These are phyloP conservation scores for Pollimyrus isidori DNA, from an alignment of 2,113 vertebrate genomes.

Conservation along the genomic window DNA sequence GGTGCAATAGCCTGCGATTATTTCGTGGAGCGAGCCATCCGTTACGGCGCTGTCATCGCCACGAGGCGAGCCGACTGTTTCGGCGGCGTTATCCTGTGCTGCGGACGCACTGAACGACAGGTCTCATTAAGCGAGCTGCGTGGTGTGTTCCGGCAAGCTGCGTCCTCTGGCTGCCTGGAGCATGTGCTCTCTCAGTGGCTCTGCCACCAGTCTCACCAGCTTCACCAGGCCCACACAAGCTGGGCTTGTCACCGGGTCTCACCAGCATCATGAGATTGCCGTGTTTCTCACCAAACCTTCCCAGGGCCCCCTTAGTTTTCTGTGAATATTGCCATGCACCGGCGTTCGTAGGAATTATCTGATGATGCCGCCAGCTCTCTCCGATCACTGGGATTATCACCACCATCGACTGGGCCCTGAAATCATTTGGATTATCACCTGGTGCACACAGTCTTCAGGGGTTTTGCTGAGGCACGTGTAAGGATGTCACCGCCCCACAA, in stretches of 20 bases:
- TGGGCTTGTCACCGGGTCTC: neutral
- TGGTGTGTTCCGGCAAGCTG: slow-evolving; percentile 51
- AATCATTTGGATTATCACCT: neutral
- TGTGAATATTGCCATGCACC: neutral
- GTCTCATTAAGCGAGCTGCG: slow-evolving; percentile 60
- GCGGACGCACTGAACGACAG: slow-evolving; percentile 57
- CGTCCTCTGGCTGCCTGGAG: slow-evolving; percentile 17
- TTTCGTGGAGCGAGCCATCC: slow-evolving; percentile 51
- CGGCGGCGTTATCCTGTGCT: slow-evolving; percentile 62
- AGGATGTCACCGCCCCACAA: neutral
- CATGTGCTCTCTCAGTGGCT: neutral
- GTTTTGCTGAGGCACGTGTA: neutral
- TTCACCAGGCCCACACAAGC: neutral
- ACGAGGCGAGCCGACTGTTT: slow-evolving; percentile 57
- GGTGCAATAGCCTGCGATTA: slow-evolving; percentile 36
- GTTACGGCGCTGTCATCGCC: slow-evolving; percentile 48
- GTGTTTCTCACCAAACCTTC: neutral
- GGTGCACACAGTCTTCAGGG: neutral
- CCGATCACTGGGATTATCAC: neutral
- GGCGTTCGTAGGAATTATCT: neutral
- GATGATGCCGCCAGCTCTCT: neutral
- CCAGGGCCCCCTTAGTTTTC: neutral
- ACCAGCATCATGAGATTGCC: neutral
- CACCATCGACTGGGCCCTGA: neutral
- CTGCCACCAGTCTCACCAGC: neutral